Percentiles rank a stretch among this genome's conserved stretches.
phyloP scores from a whole-genome alignment of 2,113 vertebrate genomes.

The Cettia cetti region DNA sequence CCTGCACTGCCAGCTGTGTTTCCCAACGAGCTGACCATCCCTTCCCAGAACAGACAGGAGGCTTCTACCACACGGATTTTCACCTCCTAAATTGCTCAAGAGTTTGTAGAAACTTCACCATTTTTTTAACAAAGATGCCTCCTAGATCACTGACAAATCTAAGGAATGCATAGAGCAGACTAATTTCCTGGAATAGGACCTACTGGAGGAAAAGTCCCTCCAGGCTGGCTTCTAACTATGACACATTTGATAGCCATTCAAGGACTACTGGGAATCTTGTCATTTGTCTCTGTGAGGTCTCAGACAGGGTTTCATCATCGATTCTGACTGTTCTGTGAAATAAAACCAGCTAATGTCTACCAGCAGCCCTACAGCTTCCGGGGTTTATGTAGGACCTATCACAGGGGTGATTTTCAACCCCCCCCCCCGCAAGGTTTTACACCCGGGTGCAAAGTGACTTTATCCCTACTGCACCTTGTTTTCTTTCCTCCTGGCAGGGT shows the following conservation, averaged over 20 bases:
- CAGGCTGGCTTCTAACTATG: slow-evolving; percentile 50
- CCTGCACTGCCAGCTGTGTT: fast-evolving
- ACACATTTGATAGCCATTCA: slow-evolving; percentile 61
- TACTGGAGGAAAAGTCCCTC: slow-evolving; percentile 33
- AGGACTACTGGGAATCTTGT: slow-evolving; percentile 39
- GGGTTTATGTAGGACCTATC: background rate
- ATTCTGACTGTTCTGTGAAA: background rate
- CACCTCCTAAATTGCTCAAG: background rate
- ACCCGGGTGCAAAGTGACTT: background rate
- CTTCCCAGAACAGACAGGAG: background rate
- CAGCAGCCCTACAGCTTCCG: background rate
- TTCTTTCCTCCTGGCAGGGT: background rate
- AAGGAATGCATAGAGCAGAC: background rate
- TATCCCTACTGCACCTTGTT: background rate
- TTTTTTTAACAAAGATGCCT: background rate
- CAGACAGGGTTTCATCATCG: slow-evolving; percentile 55
- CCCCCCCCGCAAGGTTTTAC: fast-evolving
- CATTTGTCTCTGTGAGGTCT: background rate
- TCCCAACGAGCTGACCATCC: fast-evolving
- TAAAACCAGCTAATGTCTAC: background rate
- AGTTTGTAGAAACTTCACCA: background rate
- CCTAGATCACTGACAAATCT: background rate
- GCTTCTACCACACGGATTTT: background rate
- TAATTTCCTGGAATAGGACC: slow-evolving; percentile 30
- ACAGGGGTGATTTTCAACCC: background rate